Conservation (phyloP, 2,113 vertebrate species). For the Mirza zaza region DNA sequence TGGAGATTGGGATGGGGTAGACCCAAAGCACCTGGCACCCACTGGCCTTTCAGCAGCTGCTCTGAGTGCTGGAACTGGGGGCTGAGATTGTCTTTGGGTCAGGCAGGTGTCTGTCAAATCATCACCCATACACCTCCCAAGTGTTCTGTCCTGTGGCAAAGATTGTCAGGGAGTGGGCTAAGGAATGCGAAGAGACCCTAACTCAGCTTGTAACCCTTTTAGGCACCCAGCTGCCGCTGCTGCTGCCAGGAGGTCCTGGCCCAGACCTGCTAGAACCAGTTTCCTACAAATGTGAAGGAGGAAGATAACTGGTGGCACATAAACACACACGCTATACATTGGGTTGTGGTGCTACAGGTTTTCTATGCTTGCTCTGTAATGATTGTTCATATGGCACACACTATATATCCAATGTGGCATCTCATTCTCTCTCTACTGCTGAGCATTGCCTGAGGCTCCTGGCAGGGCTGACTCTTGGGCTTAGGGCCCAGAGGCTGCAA, state of each 20-base stretch:
- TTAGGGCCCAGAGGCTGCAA: background rate
- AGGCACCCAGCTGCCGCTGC: background rate
- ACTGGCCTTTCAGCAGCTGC: background rate
- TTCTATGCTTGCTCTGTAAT: background rate
- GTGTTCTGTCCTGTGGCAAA: background rate
- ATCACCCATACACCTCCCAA: background rate
- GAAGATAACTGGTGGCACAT: background rate
- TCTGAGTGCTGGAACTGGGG: background rate
- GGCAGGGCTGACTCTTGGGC: background rate
- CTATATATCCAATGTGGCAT: background rate
- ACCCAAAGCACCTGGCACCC: background rate
- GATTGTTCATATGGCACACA: background rate
- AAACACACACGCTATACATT: background rate
- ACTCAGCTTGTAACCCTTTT: background rate
- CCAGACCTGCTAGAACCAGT: constrained; percentile 43
- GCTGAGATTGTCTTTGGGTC: background rate
- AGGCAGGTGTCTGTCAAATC: background rate
- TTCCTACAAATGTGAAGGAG: background rate
- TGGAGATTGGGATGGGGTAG: background rate
- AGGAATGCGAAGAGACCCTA: background rate
- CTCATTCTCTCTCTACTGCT: background rate
- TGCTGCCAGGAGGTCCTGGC: background rate
- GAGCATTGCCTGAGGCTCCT: background rate
- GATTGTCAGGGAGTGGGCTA: background rate
- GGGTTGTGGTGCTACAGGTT: background rate